Evolutionary conservation across 2,113 vertebrate genomes (phyloP).

Genomic region (Urocynchramus pylzowi): DNA sequence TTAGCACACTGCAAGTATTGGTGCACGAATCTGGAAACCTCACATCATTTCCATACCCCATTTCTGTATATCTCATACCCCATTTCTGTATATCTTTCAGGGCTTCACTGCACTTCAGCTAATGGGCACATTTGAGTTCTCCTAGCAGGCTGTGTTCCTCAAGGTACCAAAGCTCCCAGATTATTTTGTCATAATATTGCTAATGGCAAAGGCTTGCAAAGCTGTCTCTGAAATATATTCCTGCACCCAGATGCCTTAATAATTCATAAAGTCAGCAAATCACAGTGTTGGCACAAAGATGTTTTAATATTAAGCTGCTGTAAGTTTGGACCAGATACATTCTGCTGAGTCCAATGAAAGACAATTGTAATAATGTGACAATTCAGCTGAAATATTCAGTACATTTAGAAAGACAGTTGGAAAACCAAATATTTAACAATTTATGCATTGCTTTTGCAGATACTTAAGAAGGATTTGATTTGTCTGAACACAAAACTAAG

Average conservation of each 20-base stretch:
- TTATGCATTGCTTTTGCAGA: not conserved
- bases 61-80: not conserved
- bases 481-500: not conserved
- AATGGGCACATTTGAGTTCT: not conserved
- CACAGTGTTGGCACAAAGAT: not conserved
- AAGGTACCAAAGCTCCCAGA: not conserved
- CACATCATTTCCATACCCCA: accelerated
- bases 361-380: not conserved
- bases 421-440: conserved; percentile 29
- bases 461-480: not conserved
- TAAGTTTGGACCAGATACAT: not conserved
- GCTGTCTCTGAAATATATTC: not conserved
- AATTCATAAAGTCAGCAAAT: conserved; percentile 40
- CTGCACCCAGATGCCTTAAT: conserved; percentile 13
- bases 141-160: not conserved
- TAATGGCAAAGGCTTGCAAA: not conserved
- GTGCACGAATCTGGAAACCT: not conserved
- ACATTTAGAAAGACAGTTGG: not conserved
- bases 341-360: not conserved
- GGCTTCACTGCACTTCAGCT: not conserved
- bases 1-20: not conserved
- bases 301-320: conserved; percentile 14
- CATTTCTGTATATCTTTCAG: not conserved
- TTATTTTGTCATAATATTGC: not conserved
- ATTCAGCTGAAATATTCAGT: conserved; percentile 22